These are phyloP conservation scores for Agrochola lota DNA, from an alignment of 2,888 invertebrate species.

Conservation along the genomic window DNA sequence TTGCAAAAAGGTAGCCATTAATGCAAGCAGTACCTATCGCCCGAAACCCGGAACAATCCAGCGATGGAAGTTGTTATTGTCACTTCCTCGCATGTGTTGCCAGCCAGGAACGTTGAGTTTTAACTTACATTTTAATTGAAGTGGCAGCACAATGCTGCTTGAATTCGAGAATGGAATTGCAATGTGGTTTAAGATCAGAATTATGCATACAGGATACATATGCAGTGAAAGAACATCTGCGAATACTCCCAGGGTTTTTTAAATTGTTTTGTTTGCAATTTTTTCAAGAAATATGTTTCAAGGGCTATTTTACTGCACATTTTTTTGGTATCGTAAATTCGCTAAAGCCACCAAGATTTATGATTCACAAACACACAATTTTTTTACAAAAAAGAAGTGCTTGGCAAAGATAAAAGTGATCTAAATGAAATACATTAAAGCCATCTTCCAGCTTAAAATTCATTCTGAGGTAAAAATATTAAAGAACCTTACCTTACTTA, in stretches of 20 bases:
- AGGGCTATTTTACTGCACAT: not conserved
- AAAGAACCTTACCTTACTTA: slow-evolving; percentile 81
- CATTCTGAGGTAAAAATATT: slow-evolving; percentile 30
- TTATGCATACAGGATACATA: slow-evolving; percentile 32
- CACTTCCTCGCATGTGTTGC: slow-evolving; percentile 36
- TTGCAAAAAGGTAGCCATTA: slow-evolving; percentile 2
- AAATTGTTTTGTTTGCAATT: too few species aligned
- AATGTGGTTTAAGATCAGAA: slow-evolving; percentile 29
- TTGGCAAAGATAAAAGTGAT: slow-evolving; percentile 5
- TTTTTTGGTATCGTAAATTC: not conserved
- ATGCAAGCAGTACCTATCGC: slow-evolving; percentile 7
- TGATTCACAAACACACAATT: not conserved
- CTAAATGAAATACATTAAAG: slow-evolving; percentile 29
- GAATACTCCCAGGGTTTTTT: not conserved
- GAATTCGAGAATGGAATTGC: slow-evolving; percentile 24
- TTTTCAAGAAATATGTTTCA: not conserved
- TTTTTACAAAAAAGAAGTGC: slow-evolving; percentile 1
- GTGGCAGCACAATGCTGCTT: slow-evolving; percentile 17
- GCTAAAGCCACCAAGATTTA: not conserved
- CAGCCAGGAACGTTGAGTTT: slow-evolving; percentile 36
- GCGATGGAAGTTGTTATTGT: slow-evolving; percentile 46
- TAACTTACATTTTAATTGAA: slow-evolving; percentile 36
- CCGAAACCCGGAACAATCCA: slow-evolving; percentile 30
- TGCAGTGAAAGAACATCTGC: slow-evolving; percentile 19
- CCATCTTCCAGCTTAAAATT: slow-evolving; percentile 33